These are phyloP conservation scores for Lonchura striata DNA, from an alignment of 2,113 vertebrate genomes.

Conservation along the genomic window DNA sequence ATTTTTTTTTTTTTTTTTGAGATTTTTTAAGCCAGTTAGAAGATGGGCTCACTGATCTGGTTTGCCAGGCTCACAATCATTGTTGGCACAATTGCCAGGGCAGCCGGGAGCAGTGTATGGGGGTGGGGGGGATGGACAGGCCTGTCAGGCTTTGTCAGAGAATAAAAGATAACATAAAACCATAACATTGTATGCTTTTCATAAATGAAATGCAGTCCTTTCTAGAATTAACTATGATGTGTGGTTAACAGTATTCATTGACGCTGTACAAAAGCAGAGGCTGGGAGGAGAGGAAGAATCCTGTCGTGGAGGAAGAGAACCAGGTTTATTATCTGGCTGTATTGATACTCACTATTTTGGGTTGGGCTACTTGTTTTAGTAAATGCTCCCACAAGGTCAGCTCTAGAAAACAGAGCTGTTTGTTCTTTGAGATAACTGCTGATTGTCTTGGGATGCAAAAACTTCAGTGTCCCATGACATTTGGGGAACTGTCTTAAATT, in stretches of 20 bases:
- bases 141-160: not conserved
- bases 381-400: not conserved
- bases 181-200: rapidly evolving
- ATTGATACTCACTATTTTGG: not conserved
- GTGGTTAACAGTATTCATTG: not conserved
- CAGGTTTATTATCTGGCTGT: not conserved
- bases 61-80: not conserved
- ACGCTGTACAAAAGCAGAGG: not conserved
- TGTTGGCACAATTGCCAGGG: not conserved
- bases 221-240: not conserved
- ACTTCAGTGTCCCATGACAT: not conserved
- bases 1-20: not conserved
- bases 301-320: not conserved
- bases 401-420: not conserved
- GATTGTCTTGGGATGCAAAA: not conserved
- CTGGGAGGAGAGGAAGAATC: not conserved
- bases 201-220: not conserved
- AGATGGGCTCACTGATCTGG: not conserved
- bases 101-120: not conserved
- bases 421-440: not conserved
- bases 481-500: not conserved
- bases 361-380: not conserved
- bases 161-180: not conserved
- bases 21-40: not conserved
- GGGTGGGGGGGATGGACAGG: not conserved